These are phyloP conservation scores for Nezara viridula DNA, from an alignment of 2,888 invertebrate genomes.

Conservation along the genomic window DNA sequence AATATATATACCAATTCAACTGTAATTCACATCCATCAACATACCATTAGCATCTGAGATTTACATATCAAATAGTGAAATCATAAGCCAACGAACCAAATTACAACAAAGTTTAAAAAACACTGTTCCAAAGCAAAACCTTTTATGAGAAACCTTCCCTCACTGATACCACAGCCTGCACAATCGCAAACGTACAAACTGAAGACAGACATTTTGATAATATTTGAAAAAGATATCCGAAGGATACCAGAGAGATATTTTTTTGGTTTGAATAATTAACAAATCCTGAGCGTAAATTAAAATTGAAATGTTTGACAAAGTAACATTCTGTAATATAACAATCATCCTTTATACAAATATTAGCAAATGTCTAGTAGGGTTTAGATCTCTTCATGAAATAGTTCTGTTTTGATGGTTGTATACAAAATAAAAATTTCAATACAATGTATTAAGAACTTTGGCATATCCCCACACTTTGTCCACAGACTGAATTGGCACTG, in stretches of 20 bases:
- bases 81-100: neutral
- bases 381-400: neutral
- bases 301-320: neutral
- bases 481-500: no score
- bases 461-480: no score
- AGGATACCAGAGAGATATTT: no score
- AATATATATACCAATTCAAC: neutral
- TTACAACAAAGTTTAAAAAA: neutral
- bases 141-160: conserved; percentile 30
- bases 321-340: neutral
- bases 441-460: no score
- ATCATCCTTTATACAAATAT: neutral
- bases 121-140: neutral
- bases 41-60: neutral
- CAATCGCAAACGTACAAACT: neutral
- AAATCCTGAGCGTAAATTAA: neutral
- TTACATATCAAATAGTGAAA: neutral
- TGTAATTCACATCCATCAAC: neutral
- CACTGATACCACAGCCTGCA: conserved; percentile 47
- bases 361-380: neutral
- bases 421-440: no score
- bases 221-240: no score
- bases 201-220: neutral
- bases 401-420: no score
- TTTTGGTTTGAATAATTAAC: neutral